Conservation (phyloP, 2,888 invertebrate genomes). For the Agonopterix alstromeriana region DNA sequence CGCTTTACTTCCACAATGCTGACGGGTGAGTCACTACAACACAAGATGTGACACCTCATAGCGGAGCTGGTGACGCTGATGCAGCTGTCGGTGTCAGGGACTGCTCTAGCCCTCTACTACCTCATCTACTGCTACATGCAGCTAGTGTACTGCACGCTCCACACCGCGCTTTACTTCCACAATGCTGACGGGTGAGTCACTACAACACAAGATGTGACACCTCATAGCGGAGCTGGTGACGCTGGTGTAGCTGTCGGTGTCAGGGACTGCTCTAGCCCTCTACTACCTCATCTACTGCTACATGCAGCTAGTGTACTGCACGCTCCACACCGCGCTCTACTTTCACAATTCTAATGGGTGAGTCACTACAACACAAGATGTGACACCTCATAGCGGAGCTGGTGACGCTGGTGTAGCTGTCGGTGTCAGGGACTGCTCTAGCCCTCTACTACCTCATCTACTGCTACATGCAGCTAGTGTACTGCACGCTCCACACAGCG, state of each 20-base stretch:
- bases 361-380: constrained; percentile 8
- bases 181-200: constrained; percentile 56
- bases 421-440: too few species aligned
- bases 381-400: background rate
- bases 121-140: constrained; percentile 57
- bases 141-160: constrained; percentile 50
- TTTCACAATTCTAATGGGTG: constrained; percentile 66
- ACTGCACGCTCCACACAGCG: too few species aligned
- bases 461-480: too few species aligned
- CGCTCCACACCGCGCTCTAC: constrained; percentile 48
- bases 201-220: too few species aligned
- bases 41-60: too few species aligned
- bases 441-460: background rate
- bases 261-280: constrained; percentile 22
- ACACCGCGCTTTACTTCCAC: constrained; percentile 56
- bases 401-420: too few species aligned
- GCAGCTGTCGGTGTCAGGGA: constrained; percentile 52
- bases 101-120: background rate
- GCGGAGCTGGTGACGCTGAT: constrained; percentile 22
- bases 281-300: constrained; percentile 36
- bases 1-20: constrained; percentile 60
- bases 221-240: background rate
- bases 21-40: constrained; percentile 41
- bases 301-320: constrained; percentile 61
- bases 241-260: constrained; percentile 52